Evolutionary conservation across 2,113 vertebrate species (phyloP).

Genomic region (Herpetotheres cachinnans): DNA sequence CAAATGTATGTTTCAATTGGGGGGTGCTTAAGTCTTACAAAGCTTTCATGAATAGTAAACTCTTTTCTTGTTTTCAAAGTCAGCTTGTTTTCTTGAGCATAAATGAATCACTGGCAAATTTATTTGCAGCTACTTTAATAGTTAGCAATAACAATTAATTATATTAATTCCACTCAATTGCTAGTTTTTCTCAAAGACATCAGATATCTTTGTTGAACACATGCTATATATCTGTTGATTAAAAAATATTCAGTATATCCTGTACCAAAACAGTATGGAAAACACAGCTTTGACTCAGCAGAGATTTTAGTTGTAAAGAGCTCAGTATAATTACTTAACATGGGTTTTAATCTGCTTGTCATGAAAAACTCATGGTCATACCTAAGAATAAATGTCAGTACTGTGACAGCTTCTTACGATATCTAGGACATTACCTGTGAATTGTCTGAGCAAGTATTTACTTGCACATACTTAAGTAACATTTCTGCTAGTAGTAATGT

Average conservation of each 20-base stretch:
- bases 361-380: slow-evolving; percentile 13
- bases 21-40: neutral
- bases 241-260: neutral
- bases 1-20: neutral
- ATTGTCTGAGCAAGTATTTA: neutral
- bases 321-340: neutral
- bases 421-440: neutral
- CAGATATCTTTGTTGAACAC: neutral
- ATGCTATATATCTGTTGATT: neutral
- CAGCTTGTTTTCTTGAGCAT: neutral
- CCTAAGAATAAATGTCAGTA: neutral
- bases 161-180: neutral
- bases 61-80: neutral
- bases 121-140: neutral
- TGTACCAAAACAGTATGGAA: neutral
- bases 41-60: neutral
- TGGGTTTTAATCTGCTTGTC: neutral
- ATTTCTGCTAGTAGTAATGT: neutral
- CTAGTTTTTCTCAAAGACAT: neutral
- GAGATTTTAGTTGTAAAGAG: neutral
- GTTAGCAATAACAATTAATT: neutral
- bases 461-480: neutral
- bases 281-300: neutral
- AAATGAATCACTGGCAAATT: neutral
- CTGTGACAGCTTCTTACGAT: neutral